Base-by-base conservation (phyloP, 2,888 invertebrate species). In the Scaptomyza parva region DNA sequence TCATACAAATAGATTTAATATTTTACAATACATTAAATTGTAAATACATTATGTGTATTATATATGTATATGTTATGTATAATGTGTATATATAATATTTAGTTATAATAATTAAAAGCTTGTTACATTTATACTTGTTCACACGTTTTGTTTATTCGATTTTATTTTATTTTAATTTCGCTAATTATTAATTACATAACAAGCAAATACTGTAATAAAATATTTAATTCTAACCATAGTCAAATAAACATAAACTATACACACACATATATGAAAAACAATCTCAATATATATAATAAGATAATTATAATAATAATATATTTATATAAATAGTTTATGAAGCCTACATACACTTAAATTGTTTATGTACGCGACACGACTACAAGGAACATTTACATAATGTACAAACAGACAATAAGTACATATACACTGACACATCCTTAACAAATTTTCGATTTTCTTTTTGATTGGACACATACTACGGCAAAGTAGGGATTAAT, bases 351-450 rank as follows among this genome's bases (percentile, higher is more conserved):
- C 50, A 65, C 63, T 52, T 17, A 65, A 48, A 76, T 72, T 76
- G 72, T 60, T 58, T 54, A 66, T 66, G 66, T 35, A 75, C 51
- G 55, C 61, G 47, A 57, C 68, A 68, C 52, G 50, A 58, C 69
- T 69, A 70, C 70, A 70, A 88, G 86, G 88, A 88, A 86, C 86
- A 86, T 89, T 89, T 89, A 85, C 85, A 89, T 82, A 88, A 86
- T 86, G 74, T 88, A 86, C 87, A 86, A 77, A 82, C 77, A 71
- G 75, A 86, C 87, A 68, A 61, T 58, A 62, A 63, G 51, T 63
- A 65, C 58, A 66, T 61, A 37, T 37, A 76, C 14, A 53, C 53
- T 64, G 62, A 77, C 63, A 78, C 64, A 74, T 51, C 45, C 50
- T 63, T 57, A 76, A 73, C 61, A 51, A 35, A 64, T 55, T 45